phyloP scores from a whole-genome alignment of 2,888 invertebrate species.

The Itoplectis maculator region DNA sequence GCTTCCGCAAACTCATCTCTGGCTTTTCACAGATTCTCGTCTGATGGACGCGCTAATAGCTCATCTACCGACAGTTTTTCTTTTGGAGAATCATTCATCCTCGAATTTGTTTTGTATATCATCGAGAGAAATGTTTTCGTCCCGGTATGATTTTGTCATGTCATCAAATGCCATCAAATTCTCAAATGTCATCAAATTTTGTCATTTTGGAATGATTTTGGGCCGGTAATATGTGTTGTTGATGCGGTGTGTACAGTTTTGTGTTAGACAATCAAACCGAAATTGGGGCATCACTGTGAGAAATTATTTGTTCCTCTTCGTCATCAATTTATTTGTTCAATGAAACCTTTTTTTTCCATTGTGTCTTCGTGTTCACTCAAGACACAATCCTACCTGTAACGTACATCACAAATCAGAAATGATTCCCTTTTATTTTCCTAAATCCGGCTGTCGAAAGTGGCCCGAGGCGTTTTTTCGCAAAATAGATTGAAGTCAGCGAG shows the following conservation, averaged over 20 bases:
- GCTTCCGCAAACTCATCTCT: constrained; percentile 2
- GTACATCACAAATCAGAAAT: constrained; percentile 9
- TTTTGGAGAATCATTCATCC: neutral
- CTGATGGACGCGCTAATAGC: neutral
- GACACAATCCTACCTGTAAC: constrained; percentile 3
- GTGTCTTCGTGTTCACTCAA: neutral
- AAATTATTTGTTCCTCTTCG: too few species aligned
- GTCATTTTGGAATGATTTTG: too few species aligned
- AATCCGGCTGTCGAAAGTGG: neutral
- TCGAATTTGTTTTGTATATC: neutral
- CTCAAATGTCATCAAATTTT: too few species aligned
- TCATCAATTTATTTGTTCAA: too few species aligned
- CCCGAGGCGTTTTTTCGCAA: constrained; percentile 60
- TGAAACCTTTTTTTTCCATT: too few species aligned
- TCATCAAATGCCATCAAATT: too few species aligned
- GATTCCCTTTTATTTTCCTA: constrained; percentile 42
- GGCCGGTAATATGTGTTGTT: too few species aligned
- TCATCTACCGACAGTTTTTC: neutral
- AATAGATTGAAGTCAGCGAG: constrained; percentile 75
- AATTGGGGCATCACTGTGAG: too few species aligned
- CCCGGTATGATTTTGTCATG: too few species aligned
- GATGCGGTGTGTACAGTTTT: too few species aligned
- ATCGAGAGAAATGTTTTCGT: neutral
- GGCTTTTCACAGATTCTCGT: constrained; percentile 3
- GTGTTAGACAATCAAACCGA: too few species aligned